Base-by-base conservation (phyloP, 30 jellyfish, hydroid and myxozoan species). In the Hydractinia symbiolongicarpus region DNA sequence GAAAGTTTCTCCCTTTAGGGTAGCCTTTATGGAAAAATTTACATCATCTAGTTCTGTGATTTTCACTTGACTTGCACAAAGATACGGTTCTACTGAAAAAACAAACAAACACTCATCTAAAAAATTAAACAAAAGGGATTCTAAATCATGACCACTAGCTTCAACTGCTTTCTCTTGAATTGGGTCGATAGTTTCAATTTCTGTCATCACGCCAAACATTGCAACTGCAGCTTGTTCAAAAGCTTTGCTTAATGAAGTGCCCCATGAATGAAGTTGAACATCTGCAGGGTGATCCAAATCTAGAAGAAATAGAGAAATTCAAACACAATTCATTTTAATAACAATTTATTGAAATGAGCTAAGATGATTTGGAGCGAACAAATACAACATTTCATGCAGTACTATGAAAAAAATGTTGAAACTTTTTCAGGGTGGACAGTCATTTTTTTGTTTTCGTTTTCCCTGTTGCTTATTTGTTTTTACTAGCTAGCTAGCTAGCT, bases 211-310 rank as follows among this genome's bases (percentile, higher is more conserved):
- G 4, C 96, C 97, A 71, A 72, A 74, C 91, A 88, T 86, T 20
- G 93, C 99, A 5, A 88, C 66, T 0, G 95, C 99, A 30, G 94
- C 86, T 52, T 74, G 62, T 84, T 94, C 99, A 75, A 94, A 94
- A 15, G 99, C 86, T 72, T 94, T 91, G 75, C 73, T 73, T 54
- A 94, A 55, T 5, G 85, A 54, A 66, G 56, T 76, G 5, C 99
- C 99, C 99, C 99, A 94, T 15, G 97, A 79, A 77, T 94, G 97
- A 51, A 94, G 71, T 70, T 88, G 97, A n/a, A 94, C 90, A 71
- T 94, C 99, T 4, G 99, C 94, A 8, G 99, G 94, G 82, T 94
- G 99, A 62, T 94, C 99, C 55, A 94, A 86, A 72, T 94, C 74
- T 64, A 13, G 1, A 64, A 64, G 19, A 6, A 64, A 16, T 58